phyloP scores from a whole-genome alignment of 2,888 invertebrate genomes.

The Craniophora ligustri region DNA sequence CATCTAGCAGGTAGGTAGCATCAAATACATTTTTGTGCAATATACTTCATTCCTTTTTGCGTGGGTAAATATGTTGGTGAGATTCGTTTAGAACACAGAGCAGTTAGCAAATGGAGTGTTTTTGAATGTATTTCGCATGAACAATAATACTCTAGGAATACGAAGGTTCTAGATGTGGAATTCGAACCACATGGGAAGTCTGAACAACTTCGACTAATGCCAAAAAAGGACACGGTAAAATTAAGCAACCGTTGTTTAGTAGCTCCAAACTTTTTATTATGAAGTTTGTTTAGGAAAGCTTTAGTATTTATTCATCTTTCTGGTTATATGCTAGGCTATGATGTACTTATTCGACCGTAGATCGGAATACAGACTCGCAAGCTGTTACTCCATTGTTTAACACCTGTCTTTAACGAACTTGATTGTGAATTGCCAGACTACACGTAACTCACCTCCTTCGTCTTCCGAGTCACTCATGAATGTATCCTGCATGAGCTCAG shows the following conservation, averaged over 20 bases:
- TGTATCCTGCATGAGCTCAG: conserved; percentile 99
- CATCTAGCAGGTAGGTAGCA: conserved; percentile 1
- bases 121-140: background rate
- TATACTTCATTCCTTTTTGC: conserved; percentile 10
- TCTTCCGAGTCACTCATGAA: conserved; percentile 99
- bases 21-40: conserved; percentile 32
- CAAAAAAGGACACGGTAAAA: too few species aligned
- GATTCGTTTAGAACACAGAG: background rate
- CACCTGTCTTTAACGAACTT: conserved; percentile 7
- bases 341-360: too few species aligned
- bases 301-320: too few species aligned
- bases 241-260: too few species aligned
- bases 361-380: too few species aligned
- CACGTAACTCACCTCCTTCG: conserved; percentile 94
- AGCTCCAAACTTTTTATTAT: too few species aligned
- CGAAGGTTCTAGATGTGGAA: too few species aligned
- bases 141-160: background rate
- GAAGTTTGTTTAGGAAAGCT: too few species aligned
- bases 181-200: too few species aligned
- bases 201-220: too few species aligned
- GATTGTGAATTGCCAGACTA: conserved; percentile 8
- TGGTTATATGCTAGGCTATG: too few species aligned
- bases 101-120: conserved; percentile 2
- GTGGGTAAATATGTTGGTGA: conserved; percentile 22
- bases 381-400: conserved; percentile 13